These are phyloP conservation scores for Limenitis camilla DNA, from an alignment of 2,888 invertebrate genomes.

Conservation along the genomic window DNA sequence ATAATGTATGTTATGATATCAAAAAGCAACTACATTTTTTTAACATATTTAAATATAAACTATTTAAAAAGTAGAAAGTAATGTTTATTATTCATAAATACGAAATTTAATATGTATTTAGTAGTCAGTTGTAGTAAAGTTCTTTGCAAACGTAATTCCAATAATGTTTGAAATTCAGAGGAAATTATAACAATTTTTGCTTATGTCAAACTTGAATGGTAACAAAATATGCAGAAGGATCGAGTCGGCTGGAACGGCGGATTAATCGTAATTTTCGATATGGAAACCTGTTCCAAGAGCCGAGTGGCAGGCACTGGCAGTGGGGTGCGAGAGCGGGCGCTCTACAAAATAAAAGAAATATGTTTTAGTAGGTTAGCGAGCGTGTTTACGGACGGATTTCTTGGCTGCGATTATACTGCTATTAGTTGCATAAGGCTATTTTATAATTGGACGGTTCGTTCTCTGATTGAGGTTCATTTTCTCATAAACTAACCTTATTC, in stretches of 20 bases:
- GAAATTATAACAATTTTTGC: conserved; percentile 12
- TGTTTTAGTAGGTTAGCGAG: conserved; percentile 74
- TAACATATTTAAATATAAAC: too few species aligned
- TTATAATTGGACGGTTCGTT: too few species aligned
- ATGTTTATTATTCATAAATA: too few species aligned
- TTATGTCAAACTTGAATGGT: conserved; percentile 32
- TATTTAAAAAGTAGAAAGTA: too few species aligned
- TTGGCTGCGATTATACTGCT: conserved; percentile 57
- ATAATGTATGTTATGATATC: too few species aligned
- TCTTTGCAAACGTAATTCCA: too few species aligned
- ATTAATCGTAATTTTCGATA: conserved; percentile 64
- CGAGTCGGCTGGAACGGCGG: conserved; percentile 43
- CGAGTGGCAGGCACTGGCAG: conserved; percentile 34
- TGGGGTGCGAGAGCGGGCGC: conserved; percentile 46
- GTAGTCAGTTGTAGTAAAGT: too few species aligned
- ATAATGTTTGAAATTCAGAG: too few species aligned
- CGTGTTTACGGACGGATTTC: conserved; percentile 69
- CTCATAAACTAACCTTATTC: too few species aligned
- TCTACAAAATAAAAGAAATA: conserved; percentile 72
- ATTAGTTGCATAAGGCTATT: conserved; percentile 24
- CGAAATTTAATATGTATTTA: too few species aligned
- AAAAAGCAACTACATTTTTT: too few species aligned
- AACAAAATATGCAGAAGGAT: conserved; percentile 50
- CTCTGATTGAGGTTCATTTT: too few species aligned
- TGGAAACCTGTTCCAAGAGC: conserved; percentile 64